Base-by-base conservation (phyloP, 2,113 vertebrate species). In the Cyphomyrus discorhynchus region DNA sequence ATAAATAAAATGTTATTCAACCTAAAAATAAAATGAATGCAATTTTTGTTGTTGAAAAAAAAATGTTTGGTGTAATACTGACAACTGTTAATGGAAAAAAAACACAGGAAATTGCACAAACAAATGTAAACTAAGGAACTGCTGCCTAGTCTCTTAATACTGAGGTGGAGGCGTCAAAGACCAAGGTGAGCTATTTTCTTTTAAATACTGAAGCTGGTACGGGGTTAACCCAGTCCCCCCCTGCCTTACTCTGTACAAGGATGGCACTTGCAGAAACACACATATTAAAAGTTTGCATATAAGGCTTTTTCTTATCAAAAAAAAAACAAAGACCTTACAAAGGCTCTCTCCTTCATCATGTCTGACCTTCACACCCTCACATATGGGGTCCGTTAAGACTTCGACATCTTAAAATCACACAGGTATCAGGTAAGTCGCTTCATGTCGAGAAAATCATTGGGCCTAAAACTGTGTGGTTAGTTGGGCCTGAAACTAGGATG, bases 211-310 rank as follows among this genome's bases (percentile, higher is more conserved):
- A 97, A 97, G 97, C 97, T 97, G 96, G 97, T 97, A 97, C 96
- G 95, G 96, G 96, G 96, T 96, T 96, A 97, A 97, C 96, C 94
- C 94, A 93, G 96, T 97, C 96, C 97, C 97, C 96, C 97, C 97
- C 97, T 95, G 95, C 95, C 96, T 95, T 96, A 96, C 96, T 95
- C 97, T 98, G 97, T 97, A 98, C 97, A 97, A 97, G 97, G 97
- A 97, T 98, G 98, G 98, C 98, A 98, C 98, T 98, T 97, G 96
- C 96, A 98, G 97, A 97, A 97, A 98, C 97, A 97, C 96, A 98
- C 97, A 97, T 97, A 97, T 97, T 97, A 97, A 97, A 97, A 97
- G 97, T 98, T 99, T 99, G 98, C 97, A 98, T 98, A 98, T 98
- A 98, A 98, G 97, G 97, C 98, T 98, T 98, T 94, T 92, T 97